Base-by-base conservation (phyloP, 2,797 vertebrate genomes). In the Malurus leucopterus region DNA sequence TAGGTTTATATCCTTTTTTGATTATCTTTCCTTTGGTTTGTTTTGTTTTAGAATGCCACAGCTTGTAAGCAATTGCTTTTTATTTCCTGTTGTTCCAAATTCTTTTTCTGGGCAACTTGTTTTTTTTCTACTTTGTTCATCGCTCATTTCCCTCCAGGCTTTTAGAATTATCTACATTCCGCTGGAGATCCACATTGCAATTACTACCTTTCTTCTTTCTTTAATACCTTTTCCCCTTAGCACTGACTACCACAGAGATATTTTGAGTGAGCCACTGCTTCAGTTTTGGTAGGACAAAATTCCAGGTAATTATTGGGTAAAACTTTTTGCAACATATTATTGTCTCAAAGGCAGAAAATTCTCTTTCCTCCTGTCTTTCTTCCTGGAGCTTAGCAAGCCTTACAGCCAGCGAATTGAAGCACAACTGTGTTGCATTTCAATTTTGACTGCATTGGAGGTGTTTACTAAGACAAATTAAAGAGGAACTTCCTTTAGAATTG, bases 401-500 rank as follows among this genome's bases (percentile, higher is more conserved):
- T 70, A 51, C 15, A 80, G 68, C 3, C 4, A 2, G 44, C 0
- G 0, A 91, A 62, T 32, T 0, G 0, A 74, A 88, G 24, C 38
- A 63, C 30, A 80, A 46, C 32, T 57, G 10, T 24, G 36, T 3
- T 81, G 62, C 53, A 78, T 90, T 91, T 90, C 26, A 87, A 81
- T 90, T 91, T 78, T 73, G 53, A 89, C 23, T 78, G 49, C 67
- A 57, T 2, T 63, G 51, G 65, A 92, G 82, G 55, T 78, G 81
- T 86, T 92, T 90, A 87, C 63, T 24, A 59, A 46, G 67, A 75
- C 27, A 89, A 90, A 94, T 92, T 90, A 81, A 94, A 89, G 43
- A 53, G 30, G 57, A 94, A 79, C 53, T 91, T 93, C 63, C 63
- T 86, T 90, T 70, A 75, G 90, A 95, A 95, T 92, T 94, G 94